Percentiles rank a stretch among this genome's conserved stretches.
These are phyloP conservation scores for Cydia pomonella DNA, from an alignment of 1,140 invertebrate species.

Conservation along the genomic window DNA sequence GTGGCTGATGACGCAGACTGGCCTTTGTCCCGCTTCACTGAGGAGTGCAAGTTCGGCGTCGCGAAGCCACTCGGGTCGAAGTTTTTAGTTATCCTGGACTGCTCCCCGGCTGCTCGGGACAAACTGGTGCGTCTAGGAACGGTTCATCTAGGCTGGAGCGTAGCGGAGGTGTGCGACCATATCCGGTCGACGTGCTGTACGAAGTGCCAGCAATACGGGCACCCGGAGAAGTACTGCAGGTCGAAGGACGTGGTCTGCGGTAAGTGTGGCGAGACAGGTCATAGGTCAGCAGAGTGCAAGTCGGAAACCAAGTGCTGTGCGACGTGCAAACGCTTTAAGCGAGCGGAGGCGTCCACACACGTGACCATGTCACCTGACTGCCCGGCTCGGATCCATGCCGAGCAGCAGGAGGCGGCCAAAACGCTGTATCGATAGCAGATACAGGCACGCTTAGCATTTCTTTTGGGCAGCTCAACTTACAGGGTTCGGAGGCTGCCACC, in stretches of 20 bases:
- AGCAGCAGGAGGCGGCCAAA: neutral
- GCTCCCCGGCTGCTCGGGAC: conserved; percentile 14
- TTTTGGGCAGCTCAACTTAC: neutral
- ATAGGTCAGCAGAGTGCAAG: conserved; percentile 37
- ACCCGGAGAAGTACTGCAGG: conserved; percentile 45
- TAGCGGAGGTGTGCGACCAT: conserved; percentile 36
- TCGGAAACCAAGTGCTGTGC: conserved; percentile 37
- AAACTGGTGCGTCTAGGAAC: neutral
- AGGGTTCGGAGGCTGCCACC: conserved; percentile 17
- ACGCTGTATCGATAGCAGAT: neutral
- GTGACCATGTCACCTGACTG: conserved; percentile 35
- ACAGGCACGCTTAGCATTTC: neutral
- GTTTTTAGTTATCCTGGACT: conserved; percentile 28
- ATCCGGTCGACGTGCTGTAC: conserved; percentile 41
- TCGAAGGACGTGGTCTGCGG: conserved; percentile 34
- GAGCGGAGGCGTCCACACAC: conserved; percentile 28
- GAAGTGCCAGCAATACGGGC: conserved; percentile 49
- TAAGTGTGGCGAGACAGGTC: conserved; percentile 40
- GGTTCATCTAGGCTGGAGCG: conserved; percentile 40
- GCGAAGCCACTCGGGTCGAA: neutral
- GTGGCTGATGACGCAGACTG: conserved; percentile 8
- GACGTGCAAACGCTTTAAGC: conserved; percentile 39
- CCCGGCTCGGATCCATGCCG: conserved; percentile 34
- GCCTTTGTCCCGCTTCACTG: neutral
- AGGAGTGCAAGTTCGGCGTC: conserved; percentile 25